Percentiles rank a stretch among this genome's conserved stretches.
Conservation (phyloP, 2,113 vertebrate genomes). For the Archilochus colubris region DNA sequence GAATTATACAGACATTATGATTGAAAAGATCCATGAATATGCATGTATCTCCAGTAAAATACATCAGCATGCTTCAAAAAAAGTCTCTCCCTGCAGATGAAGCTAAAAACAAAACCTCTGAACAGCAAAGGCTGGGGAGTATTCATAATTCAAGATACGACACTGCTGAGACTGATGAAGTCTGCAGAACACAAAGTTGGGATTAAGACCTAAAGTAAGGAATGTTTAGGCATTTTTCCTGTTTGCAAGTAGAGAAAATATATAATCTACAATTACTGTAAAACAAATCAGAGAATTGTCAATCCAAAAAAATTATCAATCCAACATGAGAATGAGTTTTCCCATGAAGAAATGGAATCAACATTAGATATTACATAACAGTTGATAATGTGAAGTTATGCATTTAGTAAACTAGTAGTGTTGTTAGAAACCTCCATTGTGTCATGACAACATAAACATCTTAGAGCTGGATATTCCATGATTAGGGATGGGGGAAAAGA, state of each 20-base stretch:
- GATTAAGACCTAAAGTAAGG: not conserved
- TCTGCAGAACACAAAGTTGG: not conserved
- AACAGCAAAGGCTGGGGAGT: not conserved
- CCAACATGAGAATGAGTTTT: not conserved
- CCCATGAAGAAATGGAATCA: not conserved
- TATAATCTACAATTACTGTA: not conserved
- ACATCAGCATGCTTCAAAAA: not conserved
- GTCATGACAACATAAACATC: not conserved
- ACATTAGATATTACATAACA: not conserved
- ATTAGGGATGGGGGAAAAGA: not conserved
- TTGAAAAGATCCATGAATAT: not conserved
- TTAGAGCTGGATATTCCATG: not conserved
- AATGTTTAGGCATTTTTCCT: not conserved
- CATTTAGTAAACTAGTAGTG: not conserved
- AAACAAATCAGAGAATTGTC: not conserved
- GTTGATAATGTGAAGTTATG: not conserved
- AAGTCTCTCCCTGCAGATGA: not conserved
- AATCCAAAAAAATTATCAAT: not conserved
- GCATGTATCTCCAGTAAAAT: constrained; percentile 15
- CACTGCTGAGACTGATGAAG: not conserved
- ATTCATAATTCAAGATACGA: not conserved
- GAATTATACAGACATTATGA: constrained; percentile 7
- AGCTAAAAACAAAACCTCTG: not conserved
- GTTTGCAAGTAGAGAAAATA: not conserved
- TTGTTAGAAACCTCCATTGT: not conserved